phyloP scores from a whole-genome alignment of 1,140 invertebrate genomes.

The Leptinotarsa lineolata region DNA sequence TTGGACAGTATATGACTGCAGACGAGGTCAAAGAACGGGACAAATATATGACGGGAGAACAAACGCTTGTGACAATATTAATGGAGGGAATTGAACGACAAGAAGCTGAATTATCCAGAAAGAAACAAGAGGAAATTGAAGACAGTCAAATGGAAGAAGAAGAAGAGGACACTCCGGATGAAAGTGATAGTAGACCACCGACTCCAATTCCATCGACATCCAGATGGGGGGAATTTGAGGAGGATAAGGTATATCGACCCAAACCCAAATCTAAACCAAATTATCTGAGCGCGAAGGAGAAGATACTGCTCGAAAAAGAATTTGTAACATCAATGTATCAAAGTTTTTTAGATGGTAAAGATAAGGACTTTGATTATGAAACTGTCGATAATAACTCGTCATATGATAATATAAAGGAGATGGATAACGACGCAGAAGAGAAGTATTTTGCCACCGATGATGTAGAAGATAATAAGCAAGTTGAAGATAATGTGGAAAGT shows the following conservation, averaged over 20 bases:
- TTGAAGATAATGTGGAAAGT: constrained; percentile 46
- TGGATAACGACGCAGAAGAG: constrained; percentile 80
- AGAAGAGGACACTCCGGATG: constrained; percentile 55
- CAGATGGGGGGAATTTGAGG: constrained; percentile 61
- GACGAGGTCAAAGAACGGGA: constrained; percentile 73
- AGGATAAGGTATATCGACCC: constrained; percentile 46
- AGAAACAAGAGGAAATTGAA: constrained; percentile 67
- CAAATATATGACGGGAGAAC: constrained; percentile 59
- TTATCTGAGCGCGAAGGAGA: constrained; percentile 62
- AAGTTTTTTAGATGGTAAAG: constrained; percentile 83
- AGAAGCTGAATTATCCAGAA: constrained; percentile 65
- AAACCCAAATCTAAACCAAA: constrained; percentile 35
- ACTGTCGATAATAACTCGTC: constrained; percentile 75
- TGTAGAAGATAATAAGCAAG: constrained; percentile 61
- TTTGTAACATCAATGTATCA: constrained; percentile 87
- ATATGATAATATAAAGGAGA: constrained; percentile 76
- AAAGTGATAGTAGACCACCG: constrained; percentile 49
- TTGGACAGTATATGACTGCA: constrained; percentile 81
- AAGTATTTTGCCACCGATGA: constrained; percentile 86
- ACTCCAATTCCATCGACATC: constrained; percentile 44
- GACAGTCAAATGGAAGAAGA: constrained; percentile 58
- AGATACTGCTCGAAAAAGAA: constrained; percentile 75
- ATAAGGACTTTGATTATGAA: constrained; percentile 82
- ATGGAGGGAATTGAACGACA: constrained; percentile 70
- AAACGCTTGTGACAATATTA: constrained; percentile 70